Percentiles rank a stretch among this genome's conserved stretches.
Conservation (phyloP, 2,888 invertebrate species). For the Plemyria rubiginata region DNA sequence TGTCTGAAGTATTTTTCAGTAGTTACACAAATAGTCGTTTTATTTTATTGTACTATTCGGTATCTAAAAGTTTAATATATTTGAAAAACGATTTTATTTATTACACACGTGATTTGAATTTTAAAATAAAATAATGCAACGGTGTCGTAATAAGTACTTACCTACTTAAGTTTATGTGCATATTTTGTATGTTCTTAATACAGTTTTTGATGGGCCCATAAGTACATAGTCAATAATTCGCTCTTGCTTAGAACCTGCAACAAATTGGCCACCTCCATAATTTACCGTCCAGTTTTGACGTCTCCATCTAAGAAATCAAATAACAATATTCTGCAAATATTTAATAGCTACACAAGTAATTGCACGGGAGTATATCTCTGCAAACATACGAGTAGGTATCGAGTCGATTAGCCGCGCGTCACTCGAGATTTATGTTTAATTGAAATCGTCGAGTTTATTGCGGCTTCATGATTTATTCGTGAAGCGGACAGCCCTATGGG, state of each 20-base stretch:
- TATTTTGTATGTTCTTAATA: no score
- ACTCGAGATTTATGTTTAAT: conserved; percentile 80
- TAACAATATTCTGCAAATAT: conserved; percentile 17
- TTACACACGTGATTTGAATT: no score
- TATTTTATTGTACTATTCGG: no score
- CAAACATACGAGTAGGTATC: conserved; percentile 53
- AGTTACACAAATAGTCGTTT: no score
- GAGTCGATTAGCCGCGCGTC: conserved; percentile 73
- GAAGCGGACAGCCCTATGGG: conserved; percentile 46
- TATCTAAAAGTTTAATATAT: no score
- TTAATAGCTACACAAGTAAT: conserved; percentile 17
- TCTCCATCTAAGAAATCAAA: conserved; percentile 17
- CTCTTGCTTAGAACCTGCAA: not conserved
- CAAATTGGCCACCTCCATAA: conserved; percentile 10
- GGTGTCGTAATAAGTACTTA: no score
- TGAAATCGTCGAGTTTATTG: conserved; percentile 78
- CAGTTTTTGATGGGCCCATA: no score
- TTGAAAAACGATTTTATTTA: no score
- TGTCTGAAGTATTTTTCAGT: not conserved
- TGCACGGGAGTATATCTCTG: conserved; percentile 33
- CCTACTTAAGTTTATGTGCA: no score
- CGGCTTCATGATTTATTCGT: conserved; percentile 73
- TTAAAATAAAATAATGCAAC: no score
- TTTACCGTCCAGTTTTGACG: conserved; percentile 7
- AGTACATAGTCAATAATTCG: not conserved